A percentile compares a stretch with the other conserved stretches of the same genome.
These are phyloP conservation scores for Poeciliopsis retropinna DNA, from an alignment of 2,113 vertebrate species.

Conservation along the genomic window DNA sequence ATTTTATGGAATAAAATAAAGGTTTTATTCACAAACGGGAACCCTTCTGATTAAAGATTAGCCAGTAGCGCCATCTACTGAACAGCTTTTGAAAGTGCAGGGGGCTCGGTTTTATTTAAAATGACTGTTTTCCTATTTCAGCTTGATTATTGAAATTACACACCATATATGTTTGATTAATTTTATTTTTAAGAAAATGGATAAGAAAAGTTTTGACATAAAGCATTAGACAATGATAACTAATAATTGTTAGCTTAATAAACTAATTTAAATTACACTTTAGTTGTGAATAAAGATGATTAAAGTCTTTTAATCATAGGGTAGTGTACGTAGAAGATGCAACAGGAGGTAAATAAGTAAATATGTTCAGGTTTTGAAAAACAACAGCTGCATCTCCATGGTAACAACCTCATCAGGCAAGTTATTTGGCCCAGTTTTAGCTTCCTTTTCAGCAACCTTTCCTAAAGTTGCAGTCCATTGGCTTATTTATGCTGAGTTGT, in stretches of 20 bases:
- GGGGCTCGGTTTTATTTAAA: neutral
- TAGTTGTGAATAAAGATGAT: neutral
- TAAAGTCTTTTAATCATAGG: neutral
- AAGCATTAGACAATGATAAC: neutral
- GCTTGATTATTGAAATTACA: neutral
- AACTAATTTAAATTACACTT: neutral
- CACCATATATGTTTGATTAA: no score
- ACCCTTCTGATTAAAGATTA: neutral
- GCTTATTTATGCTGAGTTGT: neutral
- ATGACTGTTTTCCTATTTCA: neutral
- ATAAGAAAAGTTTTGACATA: neutral
- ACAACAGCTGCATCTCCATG: conserved; percentile 4
- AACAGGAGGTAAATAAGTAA: neutral
- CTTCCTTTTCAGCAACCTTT: neutral
- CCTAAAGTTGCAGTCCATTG: neutral
- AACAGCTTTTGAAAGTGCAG: neutral
- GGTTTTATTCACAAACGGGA: neutral
- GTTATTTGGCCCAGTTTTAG: conserved; percentile 4
- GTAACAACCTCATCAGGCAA: neutral
- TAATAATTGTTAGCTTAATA: no score
- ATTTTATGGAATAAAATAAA: neutral
- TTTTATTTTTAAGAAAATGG: no score
- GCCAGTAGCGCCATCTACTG: conserved; percentile 47
- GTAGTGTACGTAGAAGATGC: neutral
- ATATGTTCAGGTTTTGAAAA: neutral